Base-by-base conservation (phyloP, 2,888 invertebrate genomes). In the Dichetophora obliterata region DNA sequence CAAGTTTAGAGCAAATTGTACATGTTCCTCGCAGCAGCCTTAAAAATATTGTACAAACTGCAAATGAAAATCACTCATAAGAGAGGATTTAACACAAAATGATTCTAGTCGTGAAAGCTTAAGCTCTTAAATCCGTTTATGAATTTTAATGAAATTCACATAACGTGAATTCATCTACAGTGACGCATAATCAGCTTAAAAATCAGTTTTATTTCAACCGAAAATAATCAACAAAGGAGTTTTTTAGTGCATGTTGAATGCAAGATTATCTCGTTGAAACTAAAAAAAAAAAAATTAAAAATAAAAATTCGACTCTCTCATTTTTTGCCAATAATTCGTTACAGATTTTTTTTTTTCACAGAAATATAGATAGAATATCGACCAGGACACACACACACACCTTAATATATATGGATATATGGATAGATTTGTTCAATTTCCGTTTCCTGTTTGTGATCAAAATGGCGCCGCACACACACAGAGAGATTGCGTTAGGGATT, bases 381-480 rank as follows among this genome's bases (percentile, higher is more conserved):
- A 37, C 37, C 1, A 37, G 37, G 8, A 37, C 8, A 14, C 19
- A 27, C 24, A 22, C 59, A 59, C 24, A 3, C 19, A 59, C 5
- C 22, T 14, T 24, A 9, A 22, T 14, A 59, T 57, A 57, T 5
- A 22, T 59, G 6, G 1, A 11, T 11, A 14, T 43, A 11, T 43
- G 2, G 1, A 43, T 43, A 43, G 43, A 43, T 43, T 43, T 43
- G 43, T 43, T 43, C 43, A 43, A 68, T 50, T 52, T 68, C 68
- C 68, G 22, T 27, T 68, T 68, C 68, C 68, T 22, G 22, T 68
- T 68, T 24, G 27, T 27, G n/a, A 63, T 63, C 24, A 31, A 63
- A 63, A 63, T 63, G 48, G 50, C 68, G 27, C 16, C 68, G 16
- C 27, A 68, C 50, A 9, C 9, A 63, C 43, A 22, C 11, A 34